Evolutionary conservation across 2,797 vertebrate genomes (phyloP).

Genomic region (Oreonectes daqikongensis): DNA sequence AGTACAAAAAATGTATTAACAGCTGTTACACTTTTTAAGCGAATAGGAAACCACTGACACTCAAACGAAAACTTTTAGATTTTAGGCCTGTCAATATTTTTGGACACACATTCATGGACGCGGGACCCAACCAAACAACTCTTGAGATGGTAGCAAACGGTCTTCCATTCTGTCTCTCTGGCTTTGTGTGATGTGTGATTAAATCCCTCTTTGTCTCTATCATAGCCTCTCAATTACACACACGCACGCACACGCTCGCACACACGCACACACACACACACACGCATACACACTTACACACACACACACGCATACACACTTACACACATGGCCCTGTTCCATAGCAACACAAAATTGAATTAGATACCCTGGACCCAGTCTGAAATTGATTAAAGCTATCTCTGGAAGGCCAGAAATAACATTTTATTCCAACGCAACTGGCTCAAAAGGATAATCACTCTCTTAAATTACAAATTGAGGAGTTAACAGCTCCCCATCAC

Average conservation of each 20-base stretch:
- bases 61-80: not conserved
- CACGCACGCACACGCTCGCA: too few species aligned
- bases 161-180: conserved; percentile 39
- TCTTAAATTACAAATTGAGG: conserved; percentile 39
- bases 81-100: conserved; percentile 39
- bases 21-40: too few species aligned
- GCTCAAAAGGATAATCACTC: conserved; percentile 46
- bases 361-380: conserved; percentile 62
- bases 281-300: conserved; percentile 39
- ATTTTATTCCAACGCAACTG: conserved; percentile 54
- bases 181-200: conserved; percentile 60
- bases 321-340: conserved; percentile 44
- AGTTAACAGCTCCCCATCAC: conserved; percentile 13
- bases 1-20: too few species aligned
- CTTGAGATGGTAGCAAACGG: conserved; percentile 43
- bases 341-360: conserved; percentile 65
- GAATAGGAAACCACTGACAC: conserved; percentile 17
- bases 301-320: conserved; percentile 38
- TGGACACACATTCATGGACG: conserved; percentile 18
- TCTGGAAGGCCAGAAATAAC: conserved; percentile 55
- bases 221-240: conserved; percentile 19
- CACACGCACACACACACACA: conserved; percentile 39
- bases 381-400: conserved; percentile 65
- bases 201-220: conserved; percentile 52
- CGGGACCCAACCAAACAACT: conserved; percentile 44